Conservation (phyloP, 2,888 invertebrate species). For the Scaptomyza reducta region DNA sequence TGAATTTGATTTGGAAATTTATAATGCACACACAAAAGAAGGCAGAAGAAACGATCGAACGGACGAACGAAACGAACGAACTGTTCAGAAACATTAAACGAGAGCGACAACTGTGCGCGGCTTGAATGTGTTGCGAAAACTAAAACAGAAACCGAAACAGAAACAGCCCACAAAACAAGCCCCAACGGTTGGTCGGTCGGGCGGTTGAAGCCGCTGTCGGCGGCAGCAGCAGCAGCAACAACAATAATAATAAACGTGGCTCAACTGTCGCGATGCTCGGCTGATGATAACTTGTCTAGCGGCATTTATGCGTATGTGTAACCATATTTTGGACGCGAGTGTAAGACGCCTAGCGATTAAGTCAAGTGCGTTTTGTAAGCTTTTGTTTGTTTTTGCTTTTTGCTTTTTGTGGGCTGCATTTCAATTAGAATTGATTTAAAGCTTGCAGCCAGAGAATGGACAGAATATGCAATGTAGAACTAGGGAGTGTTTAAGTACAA, state of each 20-base stretch:
- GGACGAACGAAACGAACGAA: constrained; percentile 1
- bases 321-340: constrained; percentile 40
- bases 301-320: constrained; percentile 15
- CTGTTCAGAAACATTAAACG: constrained; percentile 8
- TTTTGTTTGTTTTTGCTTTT: constrained; percentile 22
- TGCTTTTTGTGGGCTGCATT: constrained; percentile 20
- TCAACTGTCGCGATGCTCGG: constrained; percentile 45
- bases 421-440: constrained; percentile 32
- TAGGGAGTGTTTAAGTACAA: background rate
- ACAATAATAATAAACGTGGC: constrained; percentile 59
- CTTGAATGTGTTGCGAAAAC: constrained; percentile 76
- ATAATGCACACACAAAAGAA: constrained; percentile 45
- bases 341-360: constrained; percentile 18
- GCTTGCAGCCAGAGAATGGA: constrained; percentile 11
- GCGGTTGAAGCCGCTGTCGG: constrained; percentile 35
- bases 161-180: constrained; percentile 49
- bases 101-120: constrained; percentile 63
- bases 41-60: background rate
- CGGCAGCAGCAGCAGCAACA: constrained; percentile 27
- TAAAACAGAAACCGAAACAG: constrained; percentile 57
- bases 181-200: constrained; percentile 5
- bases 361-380: constrained; percentile 36
- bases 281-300: constrained; percentile 44
- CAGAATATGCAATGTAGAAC: constrained; percentile 2
- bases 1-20: constrained; percentile 28